phyloP scores from a whole-genome alignment of 2,113 vertebrate genomes.

The Neodontobutis hainanensis region DNA sequence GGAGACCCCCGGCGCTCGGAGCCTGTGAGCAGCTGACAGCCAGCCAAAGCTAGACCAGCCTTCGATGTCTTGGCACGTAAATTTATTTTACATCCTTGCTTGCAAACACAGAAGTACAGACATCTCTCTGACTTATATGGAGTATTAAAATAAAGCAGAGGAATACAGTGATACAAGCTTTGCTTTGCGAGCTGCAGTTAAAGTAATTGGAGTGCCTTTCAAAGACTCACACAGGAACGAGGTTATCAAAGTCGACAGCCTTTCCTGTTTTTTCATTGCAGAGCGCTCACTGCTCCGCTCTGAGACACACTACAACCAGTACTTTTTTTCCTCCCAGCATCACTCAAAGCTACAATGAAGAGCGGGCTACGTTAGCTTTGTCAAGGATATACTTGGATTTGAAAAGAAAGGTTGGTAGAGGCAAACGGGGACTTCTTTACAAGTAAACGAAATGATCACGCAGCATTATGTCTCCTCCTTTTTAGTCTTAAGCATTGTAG shows the following conservation, averaged over 20 bases:
- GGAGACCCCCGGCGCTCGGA: not conserved
- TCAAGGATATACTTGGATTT: not conserved
- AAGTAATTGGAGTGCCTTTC: slow-evolving; percentile 62
- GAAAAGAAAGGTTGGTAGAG: too few species aligned
- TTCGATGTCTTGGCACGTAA: slow-evolving; percentile 5
- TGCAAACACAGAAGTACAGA: slow-evolving; percentile 22
- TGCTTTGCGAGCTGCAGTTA: slow-evolving; percentile 35
- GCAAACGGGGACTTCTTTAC: too few species aligned
- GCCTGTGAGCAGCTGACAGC: slow-evolving; percentile 7
- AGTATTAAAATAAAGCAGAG: slow-evolving; percentile 29
- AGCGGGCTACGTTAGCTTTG: not conserved
- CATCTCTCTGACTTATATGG: not conserved
- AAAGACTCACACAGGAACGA: slow-evolving; percentile 42
- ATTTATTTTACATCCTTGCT: slow-evolving; percentile 16
- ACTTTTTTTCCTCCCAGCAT: slow-evolving; percentile 9
- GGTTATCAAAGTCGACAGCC: slow-evolving; percentile 58
- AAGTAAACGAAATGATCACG: too few species aligned
- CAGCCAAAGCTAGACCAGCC: not conserved
- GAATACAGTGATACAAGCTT: slow-evolving; percentile 30
- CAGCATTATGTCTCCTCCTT: too few species aligned
- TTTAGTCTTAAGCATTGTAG: too few species aligned
- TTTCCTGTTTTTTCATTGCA: slow-evolving; percentile 33
- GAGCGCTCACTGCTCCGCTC: slow-evolving; percentile 9
- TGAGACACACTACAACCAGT: not conserved
- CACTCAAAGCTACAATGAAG: not conserved